A percentile compares a stretch with the other conserved stretches of the same genome.
Conservation (phyloP, 2,113 vertebrate genomes). For the Dipodomys spectabilis region DNA sequence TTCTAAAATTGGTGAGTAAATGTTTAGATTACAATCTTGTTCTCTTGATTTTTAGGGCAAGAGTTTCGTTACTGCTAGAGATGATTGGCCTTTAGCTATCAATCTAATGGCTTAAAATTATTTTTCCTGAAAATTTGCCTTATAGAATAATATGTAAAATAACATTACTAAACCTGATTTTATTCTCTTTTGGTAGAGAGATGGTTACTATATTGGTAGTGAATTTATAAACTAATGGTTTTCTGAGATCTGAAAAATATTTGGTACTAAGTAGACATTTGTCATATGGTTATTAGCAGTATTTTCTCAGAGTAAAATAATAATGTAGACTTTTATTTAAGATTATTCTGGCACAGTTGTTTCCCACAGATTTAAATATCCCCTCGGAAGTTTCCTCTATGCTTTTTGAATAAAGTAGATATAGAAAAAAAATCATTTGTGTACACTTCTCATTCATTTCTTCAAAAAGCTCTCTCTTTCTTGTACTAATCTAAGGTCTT, state of each 20-base stretch:
- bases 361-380: not conserved
- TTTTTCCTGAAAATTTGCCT: conserved; percentile 29
- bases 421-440: not conserved
- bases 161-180: not conserved
- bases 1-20: conserved; percentile 51
- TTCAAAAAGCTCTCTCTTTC: not conserved
- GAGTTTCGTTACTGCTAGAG: conserved; percentile 17
- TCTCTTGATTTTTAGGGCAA: conserved; percentile 45
- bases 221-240: conserved; percentile 46
- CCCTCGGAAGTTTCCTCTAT: not conserved
- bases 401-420: not conserved
- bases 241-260: not conserved
- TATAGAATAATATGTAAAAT: conserved; percentile 29
- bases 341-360: not conserved
- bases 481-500: not conserved
- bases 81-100: not conserved
- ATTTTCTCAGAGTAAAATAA: not conserved
- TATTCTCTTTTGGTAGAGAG: not conserved
- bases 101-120: not conserved
- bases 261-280: conserved; percentile 43
- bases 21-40: conserved; percentile 50
- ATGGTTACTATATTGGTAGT: not conserved
- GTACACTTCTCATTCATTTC: not conserved
- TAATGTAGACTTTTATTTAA: not conserved
- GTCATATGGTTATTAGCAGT: not conserved